Percentiles rank a stretch among this genome's conserved stretches.
Conservation (phyloP, 2,888 invertebrate species). For the Timema cristinae region DNA sequence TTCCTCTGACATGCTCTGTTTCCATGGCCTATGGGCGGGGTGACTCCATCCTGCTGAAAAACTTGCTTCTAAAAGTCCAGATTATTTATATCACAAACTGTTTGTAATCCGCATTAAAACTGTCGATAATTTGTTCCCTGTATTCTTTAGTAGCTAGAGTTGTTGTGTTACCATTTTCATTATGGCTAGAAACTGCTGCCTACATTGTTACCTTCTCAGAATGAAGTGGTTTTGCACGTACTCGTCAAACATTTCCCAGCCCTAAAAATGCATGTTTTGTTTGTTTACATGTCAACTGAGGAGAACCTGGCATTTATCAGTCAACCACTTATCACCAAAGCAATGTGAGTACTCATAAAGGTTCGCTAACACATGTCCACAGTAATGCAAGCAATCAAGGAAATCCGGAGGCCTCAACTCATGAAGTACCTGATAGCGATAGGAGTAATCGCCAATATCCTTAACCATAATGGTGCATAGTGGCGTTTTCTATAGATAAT, state of each 20-base stretch:
- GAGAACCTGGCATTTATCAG: not conserved
- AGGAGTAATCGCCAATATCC: not conserved
- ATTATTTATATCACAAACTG: not conserved
- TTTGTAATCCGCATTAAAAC: not conserved
- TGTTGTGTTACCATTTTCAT: too few relatives aligned
- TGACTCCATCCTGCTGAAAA: constrained; percentile 5
- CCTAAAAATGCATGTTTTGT: not conserved
- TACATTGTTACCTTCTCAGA: too few relatives aligned
- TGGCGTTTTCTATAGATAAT: not conserved
- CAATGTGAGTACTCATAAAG: not conserved
- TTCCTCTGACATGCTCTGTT: not conserved
- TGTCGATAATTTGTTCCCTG: not conserved
- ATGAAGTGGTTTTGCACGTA: too few relatives aligned
- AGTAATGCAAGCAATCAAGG: not conserved
- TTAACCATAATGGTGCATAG: not conserved
- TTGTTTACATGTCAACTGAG: not conserved
- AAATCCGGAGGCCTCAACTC: not conserved
- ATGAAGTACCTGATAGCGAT: not conserved
- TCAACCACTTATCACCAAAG: not conserved
- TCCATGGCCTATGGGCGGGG: not conserved
- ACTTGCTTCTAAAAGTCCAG: not conserved
- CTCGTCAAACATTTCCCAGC: too few relatives aligned
- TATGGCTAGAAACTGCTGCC: too few relatives aligned
- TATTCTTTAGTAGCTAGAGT: not conserved
- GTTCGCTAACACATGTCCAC: not conserved